Evolutionary conservation across 2,113 vertebrate species (phyloP).

Genomic region (Catagonus wagneri): DNA sequence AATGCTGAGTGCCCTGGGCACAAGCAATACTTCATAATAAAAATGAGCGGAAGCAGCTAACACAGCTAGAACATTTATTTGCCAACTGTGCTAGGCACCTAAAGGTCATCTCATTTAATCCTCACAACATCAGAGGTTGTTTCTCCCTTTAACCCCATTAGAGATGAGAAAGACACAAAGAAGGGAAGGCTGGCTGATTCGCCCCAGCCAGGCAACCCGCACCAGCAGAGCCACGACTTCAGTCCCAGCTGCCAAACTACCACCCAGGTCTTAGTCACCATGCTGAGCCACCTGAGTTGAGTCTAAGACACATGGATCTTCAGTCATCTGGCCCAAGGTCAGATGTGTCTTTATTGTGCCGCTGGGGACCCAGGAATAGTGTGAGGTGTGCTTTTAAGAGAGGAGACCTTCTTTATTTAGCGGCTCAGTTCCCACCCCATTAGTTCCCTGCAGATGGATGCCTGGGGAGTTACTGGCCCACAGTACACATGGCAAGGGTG

Average conservation of each 20-base stretch:
- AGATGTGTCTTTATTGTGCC: rapidly evolving
- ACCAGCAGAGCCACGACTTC: neutral
- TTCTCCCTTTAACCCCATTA: neutral
- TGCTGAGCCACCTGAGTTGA: neutral
- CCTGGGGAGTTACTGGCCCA: neutral
- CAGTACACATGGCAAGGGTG: rapidly evolving
- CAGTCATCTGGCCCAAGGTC: neutral
- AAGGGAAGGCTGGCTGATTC: neutral
- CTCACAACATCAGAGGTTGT: neutral
- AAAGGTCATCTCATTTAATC: neutral
- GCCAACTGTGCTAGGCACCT: neutral
- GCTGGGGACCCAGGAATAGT: neutral
- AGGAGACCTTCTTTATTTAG: neutral
- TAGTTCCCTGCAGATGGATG: neutral
- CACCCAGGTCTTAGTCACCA: neutral
- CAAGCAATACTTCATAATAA: rapidly evolving
- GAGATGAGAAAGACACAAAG: neutral
- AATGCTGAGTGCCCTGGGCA: neutral
- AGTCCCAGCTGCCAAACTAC: no score
- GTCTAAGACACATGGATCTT: neutral
- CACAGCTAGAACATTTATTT: rapidly evolving
- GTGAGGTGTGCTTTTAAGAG: neutral
- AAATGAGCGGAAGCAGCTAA: no score
- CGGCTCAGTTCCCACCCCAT: no score
- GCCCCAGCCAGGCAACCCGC: neutral